These are phyloP conservation scores for Sclerodermus sp. DNA, from an alignment of 2,888 invertebrate genomes.

Conservation along the genomic window DNA sequence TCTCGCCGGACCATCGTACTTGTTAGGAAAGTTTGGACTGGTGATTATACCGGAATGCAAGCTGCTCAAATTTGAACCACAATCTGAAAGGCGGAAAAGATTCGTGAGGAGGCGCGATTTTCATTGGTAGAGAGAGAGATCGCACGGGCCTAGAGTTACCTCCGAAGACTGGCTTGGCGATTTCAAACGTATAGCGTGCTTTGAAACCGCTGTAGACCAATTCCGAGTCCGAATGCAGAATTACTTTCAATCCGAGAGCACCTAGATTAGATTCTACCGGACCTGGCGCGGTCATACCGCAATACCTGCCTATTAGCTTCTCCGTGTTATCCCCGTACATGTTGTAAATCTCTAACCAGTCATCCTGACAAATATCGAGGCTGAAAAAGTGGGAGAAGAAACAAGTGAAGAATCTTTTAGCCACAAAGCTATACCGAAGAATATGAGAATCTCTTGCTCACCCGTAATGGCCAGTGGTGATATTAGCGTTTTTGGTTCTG, in stretches of 20 bases:
- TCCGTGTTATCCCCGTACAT: slow-evolving; percentile 81
- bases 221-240: slow-evolving; percentile 84
- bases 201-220: slow-evolving; percentile 94
- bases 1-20: slow-evolving; percentile 82
- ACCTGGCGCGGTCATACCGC: slow-evolving; percentile 88
- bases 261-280: slow-evolving; percentile 92
- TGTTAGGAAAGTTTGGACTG: slow-evolving; percentile 88
- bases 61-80: slow-evolving; percentile 88
- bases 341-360: slow-evolving; percentile 93
- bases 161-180: slow-evolving; percentile 84
- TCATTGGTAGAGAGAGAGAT: no score
- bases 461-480: slow-evolving; percentile 76
- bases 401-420: neutral
- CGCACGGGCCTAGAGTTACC: no score
- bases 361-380: slow-evolving; percentile 80
- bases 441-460: slow-evolving; percentile 46
- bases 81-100: slow-evolving; percentile 63
- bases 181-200: slow-evolving; percentile 91
- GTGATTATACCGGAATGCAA: slow-evolving; percentile 80
- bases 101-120: no score
- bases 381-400: no score
- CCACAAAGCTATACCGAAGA: neutral
- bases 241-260: slow-evolving; percentile 82
- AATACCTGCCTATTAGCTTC: slow-evolving; percentile 88
- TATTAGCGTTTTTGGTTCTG: slow-evolving; percentile 77